Evolutionary conservation across 2,113 vertebrate species (phyloP).

Genomic region (Leptodactylus fuscus): DNA sequence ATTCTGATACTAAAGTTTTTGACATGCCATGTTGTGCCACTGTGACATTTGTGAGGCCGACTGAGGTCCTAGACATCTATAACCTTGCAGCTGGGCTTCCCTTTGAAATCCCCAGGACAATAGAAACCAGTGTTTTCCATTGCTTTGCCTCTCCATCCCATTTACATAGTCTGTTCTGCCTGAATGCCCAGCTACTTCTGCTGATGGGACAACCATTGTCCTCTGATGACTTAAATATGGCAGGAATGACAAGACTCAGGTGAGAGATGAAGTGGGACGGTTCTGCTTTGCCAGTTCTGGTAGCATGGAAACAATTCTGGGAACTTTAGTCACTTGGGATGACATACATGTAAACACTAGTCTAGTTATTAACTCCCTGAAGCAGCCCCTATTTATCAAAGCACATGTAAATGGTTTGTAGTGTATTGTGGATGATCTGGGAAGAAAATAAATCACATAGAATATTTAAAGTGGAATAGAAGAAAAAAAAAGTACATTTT

Average conservation of each 20-base stretch:
- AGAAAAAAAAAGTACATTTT: too few relatives aligned
- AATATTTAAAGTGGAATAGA: neutral
- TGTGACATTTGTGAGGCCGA: constrained; percentile 76
- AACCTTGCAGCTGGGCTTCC: constrained; percentile 80
- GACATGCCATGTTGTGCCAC: constrained; percentile 71
- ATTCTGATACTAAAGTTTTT: constrained; percentile 69
- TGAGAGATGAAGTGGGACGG: constrained; percentile 76
- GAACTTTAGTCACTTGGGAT: constrained; percentile 59
- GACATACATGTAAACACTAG: neutral
- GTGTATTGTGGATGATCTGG: neutral
- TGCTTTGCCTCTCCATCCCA: constrained; percentile 76
- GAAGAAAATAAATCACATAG: neutral
- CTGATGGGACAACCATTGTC: constrained; percentile 79
- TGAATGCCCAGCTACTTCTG: constrained; percentile 80
- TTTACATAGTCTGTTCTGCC: constrained; percentile 88
- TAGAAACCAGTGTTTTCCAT: constrained; percentile 70
- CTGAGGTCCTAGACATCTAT: constrained; percentile 69
- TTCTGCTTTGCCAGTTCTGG: constrained; percentile 58
- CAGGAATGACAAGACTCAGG: constrained; percentile 81
- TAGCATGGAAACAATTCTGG: constrained; percentile 61
- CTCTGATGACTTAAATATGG: constrained; percentile 79
- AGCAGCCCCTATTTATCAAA: too few relatives aligned
- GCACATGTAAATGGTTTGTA: neutral
- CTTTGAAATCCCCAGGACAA: constrained; percentile 73
- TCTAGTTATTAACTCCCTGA: neutral